Evolutionary conservation across 2,888 invertebrate species (phyloP).

Genomic region (Muschampia plurimacula): DNA sequence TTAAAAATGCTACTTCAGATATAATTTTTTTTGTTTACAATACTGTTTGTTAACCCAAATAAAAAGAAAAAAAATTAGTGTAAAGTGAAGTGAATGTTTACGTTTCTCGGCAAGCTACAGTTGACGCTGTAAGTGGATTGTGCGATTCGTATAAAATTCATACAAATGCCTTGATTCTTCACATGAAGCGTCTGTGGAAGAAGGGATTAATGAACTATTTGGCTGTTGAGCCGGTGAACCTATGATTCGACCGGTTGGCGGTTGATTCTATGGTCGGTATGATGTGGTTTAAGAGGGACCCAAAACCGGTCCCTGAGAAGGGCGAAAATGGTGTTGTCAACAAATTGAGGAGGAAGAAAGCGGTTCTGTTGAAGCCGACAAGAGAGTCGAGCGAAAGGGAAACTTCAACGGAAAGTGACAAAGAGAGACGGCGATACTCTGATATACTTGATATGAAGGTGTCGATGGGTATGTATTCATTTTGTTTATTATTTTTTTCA

Average conservation of each 20-base stretch:
- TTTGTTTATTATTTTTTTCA: conserved; percentile 22
- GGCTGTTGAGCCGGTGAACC: neutral
- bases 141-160: neutral
- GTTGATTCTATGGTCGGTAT: conserved; percentile 60
- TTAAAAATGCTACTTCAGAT: too few species aligned
- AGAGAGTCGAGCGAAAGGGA: conserved; percentile 80
- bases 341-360: conserved; percentile 75
- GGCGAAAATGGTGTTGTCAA: conserved; percentile 68
- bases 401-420: conserved; percentile 79
- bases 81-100: neutral
- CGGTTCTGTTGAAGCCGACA: conserved; percentile 69
- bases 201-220: neutral
- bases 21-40: too few species aligned
- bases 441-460: conserved; percentile 79
- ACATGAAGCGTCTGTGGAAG: neutral
- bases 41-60: too few species aligned
- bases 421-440: conserved; percentile 76
- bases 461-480: conserved; percentile 69
- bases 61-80: neutral
- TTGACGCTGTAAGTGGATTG: neutral
- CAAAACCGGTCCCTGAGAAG: conserved; percentile 71
- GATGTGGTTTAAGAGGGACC: conserved; percentile 83
- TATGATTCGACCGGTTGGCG: conserved; percentile 13
- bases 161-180: neutral
- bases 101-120: neutral